Evolutionary conservation across 2,113 vertebrate genomes (phyloP).

Genomic region (Heptranchias perlo): DNA sequence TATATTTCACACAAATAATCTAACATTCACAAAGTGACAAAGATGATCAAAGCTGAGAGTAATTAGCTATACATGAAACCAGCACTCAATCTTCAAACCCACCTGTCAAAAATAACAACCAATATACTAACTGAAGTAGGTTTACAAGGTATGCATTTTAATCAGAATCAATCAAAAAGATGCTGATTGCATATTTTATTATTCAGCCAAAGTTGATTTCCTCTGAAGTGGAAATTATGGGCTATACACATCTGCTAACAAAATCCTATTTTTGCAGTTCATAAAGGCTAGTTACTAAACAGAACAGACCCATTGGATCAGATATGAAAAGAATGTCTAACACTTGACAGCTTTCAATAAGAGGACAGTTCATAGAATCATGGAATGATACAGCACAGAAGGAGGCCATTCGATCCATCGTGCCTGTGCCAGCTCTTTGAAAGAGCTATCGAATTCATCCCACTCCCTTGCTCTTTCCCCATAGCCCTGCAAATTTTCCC

Average conservation of each 20-base stretch:
- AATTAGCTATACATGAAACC: neutral
- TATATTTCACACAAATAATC: neutral
- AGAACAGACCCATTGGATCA: neutral
- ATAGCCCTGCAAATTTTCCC: too few relatives aligned
- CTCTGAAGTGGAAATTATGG: neutral
- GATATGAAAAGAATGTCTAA: neutral
- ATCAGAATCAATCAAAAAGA: constrained; percentile 11
- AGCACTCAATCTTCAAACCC: neutral
- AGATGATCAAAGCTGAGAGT: neutral
- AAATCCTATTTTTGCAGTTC: neutral
- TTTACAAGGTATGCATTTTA: neutral
- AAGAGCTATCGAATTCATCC: too few relatives aligned
- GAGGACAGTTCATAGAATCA: too few relatives aligned
- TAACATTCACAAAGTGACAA: neutral
- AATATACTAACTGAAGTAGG: neutral
- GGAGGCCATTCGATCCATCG: too few relatives aligned
- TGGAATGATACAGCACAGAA: too few relatives aligned
- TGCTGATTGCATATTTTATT: constrained; percentile 22
- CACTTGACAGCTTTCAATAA: neutral
- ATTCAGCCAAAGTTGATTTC: neutral
- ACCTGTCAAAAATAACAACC: constrained; percentile 9
- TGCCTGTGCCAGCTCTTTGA: too few relatives aligned
- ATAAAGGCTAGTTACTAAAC: neutral
- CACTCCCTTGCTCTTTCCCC: too few relatives aligned
- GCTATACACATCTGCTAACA: too few relatives aligned